A percentile compares a stretch with the other conserved stretches of the same genome.
Conservation (phyloP, 2,888 invertebrate species). For the Drosophila neutralis region DNA sequence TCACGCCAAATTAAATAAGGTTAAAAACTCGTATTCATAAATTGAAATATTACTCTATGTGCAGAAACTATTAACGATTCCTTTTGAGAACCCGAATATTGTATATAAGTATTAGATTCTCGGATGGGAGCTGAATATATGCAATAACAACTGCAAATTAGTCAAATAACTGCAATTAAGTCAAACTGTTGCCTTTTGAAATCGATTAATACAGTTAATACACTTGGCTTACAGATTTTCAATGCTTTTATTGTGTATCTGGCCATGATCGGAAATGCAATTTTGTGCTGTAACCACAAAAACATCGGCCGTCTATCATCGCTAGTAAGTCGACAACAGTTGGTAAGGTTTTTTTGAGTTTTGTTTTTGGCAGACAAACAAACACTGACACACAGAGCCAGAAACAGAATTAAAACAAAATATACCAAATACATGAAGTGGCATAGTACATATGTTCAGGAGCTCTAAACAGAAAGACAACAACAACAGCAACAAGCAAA, state of each 20-base stretch:
- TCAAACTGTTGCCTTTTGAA: not conserved
- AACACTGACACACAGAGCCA: constrained; percentile 22
- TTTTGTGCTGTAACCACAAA: not conserved
- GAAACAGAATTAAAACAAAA: constrained; percentile 14
- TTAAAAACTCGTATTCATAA: too few relatives aligned
- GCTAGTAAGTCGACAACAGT: constrained; percentile 16
- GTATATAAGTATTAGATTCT: too few relatives aligned
- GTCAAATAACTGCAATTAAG: too few relatives aligned
- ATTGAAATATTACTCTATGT: too few relatives aligned
- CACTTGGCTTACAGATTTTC: not conserved
- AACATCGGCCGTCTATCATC: constrained; percentile 9
- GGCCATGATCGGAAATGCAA: not conserved
- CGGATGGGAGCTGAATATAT: too few relatives aligned
- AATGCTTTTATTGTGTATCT: not conserved
- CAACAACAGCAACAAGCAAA: constrained; percentile 20
- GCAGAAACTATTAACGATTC: too few relatives aligned
- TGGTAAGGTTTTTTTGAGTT: constrained; percentile 13
- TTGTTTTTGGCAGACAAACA: constrained; percentile 38
- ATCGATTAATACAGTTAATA: not conserved
- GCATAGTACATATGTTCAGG: constrained; percentile 57
- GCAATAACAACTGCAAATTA: too few relatives aligned
- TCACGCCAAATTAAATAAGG: too few relatives aligned
- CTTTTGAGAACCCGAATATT: too few relatives aligned
- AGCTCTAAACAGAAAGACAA: constrained; percentile 44
- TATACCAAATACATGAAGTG: constrained; percentile 26